These are phyloP conservation scores for Callorhinus ursinus DNA, from an alignment of 2,113 vertebrate genomes.

Conservation along the genomic window DNA sequence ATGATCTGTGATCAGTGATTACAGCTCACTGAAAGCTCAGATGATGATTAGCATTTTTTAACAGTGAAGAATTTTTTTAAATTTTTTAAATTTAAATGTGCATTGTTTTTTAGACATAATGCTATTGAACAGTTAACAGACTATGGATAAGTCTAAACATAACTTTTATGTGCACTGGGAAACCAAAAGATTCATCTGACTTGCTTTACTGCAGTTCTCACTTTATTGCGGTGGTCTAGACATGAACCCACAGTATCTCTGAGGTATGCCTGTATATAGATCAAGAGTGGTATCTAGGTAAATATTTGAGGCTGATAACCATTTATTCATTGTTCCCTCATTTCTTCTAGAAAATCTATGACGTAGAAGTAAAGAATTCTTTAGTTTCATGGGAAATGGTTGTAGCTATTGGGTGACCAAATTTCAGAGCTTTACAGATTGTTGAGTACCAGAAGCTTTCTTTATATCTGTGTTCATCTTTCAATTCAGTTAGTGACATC, in stretches of 20 bases:
- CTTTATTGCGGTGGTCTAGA: neutral
- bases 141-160: neutral
- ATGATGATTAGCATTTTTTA: neutral
- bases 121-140: neutral
- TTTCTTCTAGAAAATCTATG: neutral
- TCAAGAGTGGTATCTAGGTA: neutral
- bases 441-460: neutral
- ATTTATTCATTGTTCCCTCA: neutral
- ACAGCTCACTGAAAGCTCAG: neutral
- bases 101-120: neutral
- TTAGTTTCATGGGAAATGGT: neutral
- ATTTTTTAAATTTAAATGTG: neutral
- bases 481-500: neutral
- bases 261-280: neutral
- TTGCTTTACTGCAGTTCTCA: neutral
- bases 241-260: neutral
- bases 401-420: too few species aligned
- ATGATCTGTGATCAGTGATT: neutral
- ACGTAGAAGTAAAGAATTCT: neutral
- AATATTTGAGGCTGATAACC: conserved; percentile 1
- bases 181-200: neutral
- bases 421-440: neutral
- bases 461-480: neutral
- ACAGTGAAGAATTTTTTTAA: neutral
- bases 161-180: neutral